Percentiles rank a stretch among this genome's conserved stretches.
phyloP scores from a whole-genome alignment of 1,140 invertebrate genomes.

The Dendroctonus ponderosae region DNA sequence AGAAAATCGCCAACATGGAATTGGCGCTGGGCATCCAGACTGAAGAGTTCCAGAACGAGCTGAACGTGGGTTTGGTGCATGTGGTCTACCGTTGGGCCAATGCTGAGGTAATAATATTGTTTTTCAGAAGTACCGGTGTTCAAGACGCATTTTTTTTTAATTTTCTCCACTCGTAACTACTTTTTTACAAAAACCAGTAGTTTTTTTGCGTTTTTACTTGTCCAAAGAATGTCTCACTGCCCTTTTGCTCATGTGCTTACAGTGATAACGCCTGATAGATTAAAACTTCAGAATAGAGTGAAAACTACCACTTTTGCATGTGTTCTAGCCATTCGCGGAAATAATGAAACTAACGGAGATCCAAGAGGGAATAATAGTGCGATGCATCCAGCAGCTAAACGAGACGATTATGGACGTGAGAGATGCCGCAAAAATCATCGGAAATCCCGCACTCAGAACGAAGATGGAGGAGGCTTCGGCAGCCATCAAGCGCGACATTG shows the following conservation, averaged over 20 bases:
- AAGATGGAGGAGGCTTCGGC: constrained; percentile 96
- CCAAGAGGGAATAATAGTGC: constrained; percentile 97
- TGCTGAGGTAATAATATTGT: constrained; percentile 76
- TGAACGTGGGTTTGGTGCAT: constrained; percentile 89
- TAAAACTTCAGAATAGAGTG: no score
- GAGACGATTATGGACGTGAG: constrained; percentile 91
- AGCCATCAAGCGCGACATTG: constrained; percentile 95
- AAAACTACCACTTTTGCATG: no score
- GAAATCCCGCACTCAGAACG: constrained; percentile 82
- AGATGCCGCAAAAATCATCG: constrained; percentile 89
- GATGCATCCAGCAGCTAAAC: constrained; percentile 94
- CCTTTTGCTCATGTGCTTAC: no score
- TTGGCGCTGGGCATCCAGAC: constrained; percentile 54
- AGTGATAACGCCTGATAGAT: no score
- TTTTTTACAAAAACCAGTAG: no score
- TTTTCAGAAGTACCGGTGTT: no score
- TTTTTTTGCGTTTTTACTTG: no score
- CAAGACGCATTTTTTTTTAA: no score
- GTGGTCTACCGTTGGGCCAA: constrained; percentile 96
- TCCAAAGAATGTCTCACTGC: no score
- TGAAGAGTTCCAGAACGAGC: constrained; percentile 59
- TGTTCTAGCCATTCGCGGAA: constrained; percentile 81
- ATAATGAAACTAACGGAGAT: constrained; percentile 92
- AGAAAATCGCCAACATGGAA: constrained; percentile 52
- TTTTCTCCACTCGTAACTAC: no score